Base-by-base conservation (phyloP, 2,113 vertebrate species). In the Dolichotis patagonum region DNA sequence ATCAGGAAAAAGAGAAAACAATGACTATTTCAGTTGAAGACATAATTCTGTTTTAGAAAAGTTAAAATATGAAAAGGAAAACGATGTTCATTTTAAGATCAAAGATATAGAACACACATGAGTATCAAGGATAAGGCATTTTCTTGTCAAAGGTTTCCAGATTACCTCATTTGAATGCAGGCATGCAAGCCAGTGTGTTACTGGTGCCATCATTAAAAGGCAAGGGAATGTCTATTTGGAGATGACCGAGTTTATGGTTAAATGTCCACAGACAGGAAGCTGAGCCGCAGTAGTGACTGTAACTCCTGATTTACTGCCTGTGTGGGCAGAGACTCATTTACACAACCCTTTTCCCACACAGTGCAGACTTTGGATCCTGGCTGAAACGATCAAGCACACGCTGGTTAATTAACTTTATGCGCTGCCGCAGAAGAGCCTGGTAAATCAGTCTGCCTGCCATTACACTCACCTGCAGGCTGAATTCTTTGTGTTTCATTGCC, bases 381-480 rank as follows among this genome's bases (percentile, higher is more conserved):
- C 83, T 85, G 83, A 91, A 97, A 86, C 52, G 85, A 56, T 95
- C 69, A 0, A 0, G 87, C 7, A 2, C 97, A 83, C 63, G 16
- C 95, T 94, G 98, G 94, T 92, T 98, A 98, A 98, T 98, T 98
- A 97, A 90, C 94, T 98, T 97, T 95, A 90, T 96, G 85, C 91
- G 97, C 52, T 84, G 80, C 73, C 65, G 80, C 87, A 96, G 97
- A 96, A 26, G 41, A 56, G 35, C n/a, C 71, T 77, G 88, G 82
- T 38, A 67, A 94, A 98, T 98, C 98, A 98, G 98, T 97, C 97
- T 26, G 86, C 93, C 97, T 91, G 97, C 93, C 97, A 78, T 90
- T 96, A 94, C 71, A 93, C 95, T 97, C 98, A 97, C 96, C 96
- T 98, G 97, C 97, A 91, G 97, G 85, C 17, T 96, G 94, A 94